These are phyloP conservation scores for Gallinago paraguaiae DNA, from an alignment of 2,113 vertebrate genomes.

Conservation along the genomic window DNA sequence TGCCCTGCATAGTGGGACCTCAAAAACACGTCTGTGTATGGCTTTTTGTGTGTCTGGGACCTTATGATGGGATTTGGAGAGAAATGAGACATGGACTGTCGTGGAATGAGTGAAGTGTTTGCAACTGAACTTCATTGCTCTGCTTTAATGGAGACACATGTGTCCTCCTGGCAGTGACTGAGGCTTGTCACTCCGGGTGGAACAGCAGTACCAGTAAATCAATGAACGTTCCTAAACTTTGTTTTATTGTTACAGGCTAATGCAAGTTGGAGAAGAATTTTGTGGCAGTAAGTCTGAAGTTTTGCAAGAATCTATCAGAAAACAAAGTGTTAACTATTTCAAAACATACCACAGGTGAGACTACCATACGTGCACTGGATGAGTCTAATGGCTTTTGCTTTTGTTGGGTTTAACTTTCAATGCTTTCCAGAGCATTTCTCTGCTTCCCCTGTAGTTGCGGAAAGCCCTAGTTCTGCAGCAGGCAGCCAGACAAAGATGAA, in stretches of 20 bases:
- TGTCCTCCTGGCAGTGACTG: neutral
- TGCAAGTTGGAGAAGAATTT: slow-evolving; percentile 98
- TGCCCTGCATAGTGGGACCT: neutral
- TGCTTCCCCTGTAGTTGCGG: neutral
- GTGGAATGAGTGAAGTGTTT: neutral
- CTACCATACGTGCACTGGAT: neutral
- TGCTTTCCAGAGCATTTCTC: neutral
- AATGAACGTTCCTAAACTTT: neutral
- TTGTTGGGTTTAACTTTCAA: neutral
- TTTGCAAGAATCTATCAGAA: slow-evolving; percentile 96
- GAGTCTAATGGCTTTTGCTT: neutral
- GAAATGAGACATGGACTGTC: neutral
- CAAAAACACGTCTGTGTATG: neutral
- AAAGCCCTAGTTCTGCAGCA: neutral
- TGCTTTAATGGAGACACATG: neutral
- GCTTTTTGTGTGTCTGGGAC: neutral
- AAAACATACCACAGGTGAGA: slow-evolving; percentile 97
- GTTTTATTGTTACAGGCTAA: slow-evolving; percentile 78
- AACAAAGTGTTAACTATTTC: slow-evolving; percentile 97
- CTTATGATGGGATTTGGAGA: neutral
- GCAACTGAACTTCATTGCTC: neutral
- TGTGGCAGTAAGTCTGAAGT: slow-evolving; percentile 97
- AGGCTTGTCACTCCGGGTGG: neutral
- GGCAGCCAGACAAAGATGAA: neutral
- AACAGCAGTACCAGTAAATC: neutral